These are phyloP conservation scores for Tetragnatha versicolor DNA, from an alignment of 1,140 invertebrate species.

Conservation along the genomic window DNA sequence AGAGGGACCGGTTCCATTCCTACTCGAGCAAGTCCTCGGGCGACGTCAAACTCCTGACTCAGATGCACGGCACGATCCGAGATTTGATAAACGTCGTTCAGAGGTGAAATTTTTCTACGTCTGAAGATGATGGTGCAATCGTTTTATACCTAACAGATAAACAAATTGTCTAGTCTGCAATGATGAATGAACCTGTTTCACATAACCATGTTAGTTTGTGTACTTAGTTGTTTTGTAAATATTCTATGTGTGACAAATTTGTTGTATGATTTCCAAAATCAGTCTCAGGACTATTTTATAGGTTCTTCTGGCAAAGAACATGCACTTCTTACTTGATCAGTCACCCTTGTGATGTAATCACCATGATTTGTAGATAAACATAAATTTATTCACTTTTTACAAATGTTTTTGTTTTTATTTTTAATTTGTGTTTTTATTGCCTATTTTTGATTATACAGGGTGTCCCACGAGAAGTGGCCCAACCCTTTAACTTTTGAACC, in stretches of 20 bases:
- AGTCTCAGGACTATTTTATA: constrained; percentile 54
- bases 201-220: constrained; percentile 45
- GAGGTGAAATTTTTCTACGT: constrained; percentile 66
- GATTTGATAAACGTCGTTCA: constrained; percentile 82
- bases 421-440: neutral
- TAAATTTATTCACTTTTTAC: constrained; percentile 39
- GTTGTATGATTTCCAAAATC: constrained; percentile 53
- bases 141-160: constrained; percentile 49
- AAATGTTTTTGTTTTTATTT: neutral
- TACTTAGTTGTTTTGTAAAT: constrained; percentile 53
- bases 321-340: constrained; percentile 51
- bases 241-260: constrained; percentile 50
- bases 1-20: constrained; percentile 77
- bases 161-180: constrained; percentile 49
- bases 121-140: constrained; percentile 41
- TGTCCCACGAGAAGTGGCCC: no score
- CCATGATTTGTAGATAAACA: constrained; percentile 52
- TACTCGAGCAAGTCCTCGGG: constrained; percentile 68
- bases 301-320: constrained; percentile 52
- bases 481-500: no score
- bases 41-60: constrained; percentile 71
- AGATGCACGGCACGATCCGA: constrained; percentile 80
- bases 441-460: no score
- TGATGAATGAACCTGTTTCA: constrained; percentile 34
- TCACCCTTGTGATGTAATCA: constrained; percentile 53